phyloP scores from a whole-genome alignment of 1,140 invertebrate species.

The Aphaenogaster ashmeadi region DNA sequence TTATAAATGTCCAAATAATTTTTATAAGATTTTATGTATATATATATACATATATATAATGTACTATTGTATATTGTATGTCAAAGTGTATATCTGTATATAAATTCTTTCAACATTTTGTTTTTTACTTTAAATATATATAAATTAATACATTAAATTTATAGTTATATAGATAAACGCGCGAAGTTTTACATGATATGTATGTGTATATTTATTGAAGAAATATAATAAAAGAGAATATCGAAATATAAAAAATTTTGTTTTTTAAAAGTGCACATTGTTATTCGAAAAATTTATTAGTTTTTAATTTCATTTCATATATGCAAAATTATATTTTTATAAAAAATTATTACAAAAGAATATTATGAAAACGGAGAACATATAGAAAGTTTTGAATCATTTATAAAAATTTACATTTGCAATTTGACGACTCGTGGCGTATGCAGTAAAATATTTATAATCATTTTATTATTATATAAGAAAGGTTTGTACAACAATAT shows the following conservation, averaged over 20 bases:
- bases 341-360: background rate
- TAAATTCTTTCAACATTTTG: background rate
- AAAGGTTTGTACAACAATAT: background rate
- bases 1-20: background rate
- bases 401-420: constrained; percentile 1
- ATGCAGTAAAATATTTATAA: constrained; percentile 1
- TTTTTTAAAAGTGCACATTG: background rate
- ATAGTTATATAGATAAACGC: background rate
- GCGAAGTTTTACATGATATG: background rate
- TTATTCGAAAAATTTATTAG: constrained; percentile 18
- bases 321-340: background rate
- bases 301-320: background rate
- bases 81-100: background rate
- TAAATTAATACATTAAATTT: constrained; percentile 14
- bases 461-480: background rate
- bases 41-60: background rate
- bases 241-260: background rate
- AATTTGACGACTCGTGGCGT: background rate
- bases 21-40: background rate
- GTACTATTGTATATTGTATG: background rate
- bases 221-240: background rate
- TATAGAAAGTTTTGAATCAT: background rate
- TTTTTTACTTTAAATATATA: background rate
- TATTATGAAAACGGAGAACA: background rate
- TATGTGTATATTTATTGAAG: background rate